These are phyloP conservation scores for Philantomba maxwellii DNA, from an alignment of 2,113 vertebrate species.

Conservation along the genomic window DNA sequence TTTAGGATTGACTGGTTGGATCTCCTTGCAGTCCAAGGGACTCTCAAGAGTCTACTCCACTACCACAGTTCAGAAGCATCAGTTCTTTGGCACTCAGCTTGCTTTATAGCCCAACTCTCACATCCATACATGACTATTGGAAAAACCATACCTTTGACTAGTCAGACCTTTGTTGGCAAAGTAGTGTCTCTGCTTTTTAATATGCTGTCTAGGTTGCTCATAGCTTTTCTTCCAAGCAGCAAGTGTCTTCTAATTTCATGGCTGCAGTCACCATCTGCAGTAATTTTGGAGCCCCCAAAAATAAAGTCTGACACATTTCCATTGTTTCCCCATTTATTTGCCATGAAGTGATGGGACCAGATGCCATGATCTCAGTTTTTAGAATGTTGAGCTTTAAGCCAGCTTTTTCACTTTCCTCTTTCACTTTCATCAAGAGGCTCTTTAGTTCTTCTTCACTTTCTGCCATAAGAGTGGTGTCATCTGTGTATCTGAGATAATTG, in stretches of 20 bases:
- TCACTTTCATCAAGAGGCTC: neutral
- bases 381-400: neutral
- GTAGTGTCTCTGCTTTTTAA: neutral
- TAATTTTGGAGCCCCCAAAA: accelerated
- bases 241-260: neutral
- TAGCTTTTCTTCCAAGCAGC: neutral
- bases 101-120: neutral
- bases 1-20: neutral
- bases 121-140: neutral
- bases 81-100: neutral
- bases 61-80: neutral
- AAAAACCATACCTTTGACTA: neutral
- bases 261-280: neutral
- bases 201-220: neutral
- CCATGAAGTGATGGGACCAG: neutral
- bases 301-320: neutral
- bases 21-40: neutral
- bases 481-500: neutral
- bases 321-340: neutral
- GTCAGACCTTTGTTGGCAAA: neutral
- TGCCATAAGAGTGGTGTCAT: neutral
- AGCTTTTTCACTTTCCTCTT: neutral
- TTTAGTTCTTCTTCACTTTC: neutral
- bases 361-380: neutral
- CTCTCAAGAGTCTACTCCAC: neutral